Conservation (phyloP, 2,797 vertebrate genomes). For the Myotis daubentonii region DNA sequence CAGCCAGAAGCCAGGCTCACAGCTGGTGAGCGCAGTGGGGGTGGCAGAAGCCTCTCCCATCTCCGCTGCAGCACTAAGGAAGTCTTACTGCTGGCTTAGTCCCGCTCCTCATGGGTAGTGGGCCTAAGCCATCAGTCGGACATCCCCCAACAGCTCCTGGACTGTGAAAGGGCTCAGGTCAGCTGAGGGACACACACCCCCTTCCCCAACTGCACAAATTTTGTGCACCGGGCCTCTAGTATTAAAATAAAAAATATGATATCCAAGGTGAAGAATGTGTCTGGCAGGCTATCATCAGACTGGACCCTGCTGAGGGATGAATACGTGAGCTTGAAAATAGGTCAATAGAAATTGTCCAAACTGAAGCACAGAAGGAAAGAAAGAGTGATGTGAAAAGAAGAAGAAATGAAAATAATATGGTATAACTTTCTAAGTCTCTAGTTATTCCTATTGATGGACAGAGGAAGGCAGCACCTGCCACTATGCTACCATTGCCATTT, state of each 20-base stretch:
- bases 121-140: no score
- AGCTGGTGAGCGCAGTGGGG: no score
- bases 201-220: no score
- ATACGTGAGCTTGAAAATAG: neutral
- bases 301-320: neutral
- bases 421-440: neutral
- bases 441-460: neutral
- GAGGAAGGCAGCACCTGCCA: neutral
- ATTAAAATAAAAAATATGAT: neutral
- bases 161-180: no score
- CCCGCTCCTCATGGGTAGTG: no score
- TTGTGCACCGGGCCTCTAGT: neutral
- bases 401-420: neutral
- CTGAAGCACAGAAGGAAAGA: neutral
- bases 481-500: neutral
- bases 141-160: no score
- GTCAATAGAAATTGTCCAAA: neutral
- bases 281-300: neutral
- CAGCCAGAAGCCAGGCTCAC: no score
- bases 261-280: neutral
- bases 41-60: no score
- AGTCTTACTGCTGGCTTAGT: no score
- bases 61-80: no score
- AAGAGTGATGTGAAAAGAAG: neutral
- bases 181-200: no score